Conservation (phyloP, 2,797 vertebrate species). For the Neostethus bicornis region DNA sequence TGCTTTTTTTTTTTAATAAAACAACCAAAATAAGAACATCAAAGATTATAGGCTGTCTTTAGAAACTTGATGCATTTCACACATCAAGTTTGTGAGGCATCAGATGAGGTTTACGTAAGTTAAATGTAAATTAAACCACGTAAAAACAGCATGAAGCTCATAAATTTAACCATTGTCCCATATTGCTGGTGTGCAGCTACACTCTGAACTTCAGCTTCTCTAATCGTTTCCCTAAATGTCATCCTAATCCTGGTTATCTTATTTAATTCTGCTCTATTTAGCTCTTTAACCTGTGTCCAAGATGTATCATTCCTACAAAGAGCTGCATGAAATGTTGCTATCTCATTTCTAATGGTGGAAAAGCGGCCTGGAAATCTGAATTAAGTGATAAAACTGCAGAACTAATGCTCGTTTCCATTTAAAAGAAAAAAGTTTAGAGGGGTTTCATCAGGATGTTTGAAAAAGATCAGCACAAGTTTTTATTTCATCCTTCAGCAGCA, state of each 20-base stretch:
- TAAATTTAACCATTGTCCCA: constrained; percentile 14
- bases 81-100: too few species aligned
- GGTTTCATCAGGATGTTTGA: neutral
- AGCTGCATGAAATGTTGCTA: neutral
- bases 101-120: too few species aligned
- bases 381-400: neutral
- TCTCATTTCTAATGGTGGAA: constrained; percentile 12
- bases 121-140: constrained; percentile 1
- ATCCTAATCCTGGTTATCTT: constrained; percentile 49
- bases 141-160: constrained; percentile 8
- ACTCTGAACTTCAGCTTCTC: constrained; percentile 18
- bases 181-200: constrained; percentile 33
- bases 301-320: constrained; percentile 28
- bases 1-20: too few species aligned
- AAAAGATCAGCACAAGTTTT: neutral
- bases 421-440: neutral
- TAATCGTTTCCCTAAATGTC: constrained; percentile 21
- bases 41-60: too few species aligned
- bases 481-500: neutral
- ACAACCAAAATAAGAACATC: too few species aligned
- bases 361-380: neutral
- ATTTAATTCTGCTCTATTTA: constrained; percentile 16
- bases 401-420: constrained; percentile 1
- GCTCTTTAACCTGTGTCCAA: constrained; percentile 24
- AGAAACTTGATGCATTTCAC: too few species aligned